A percentile compares a stretch with the other conserved stretches of the same genome.
Evolutionary conservation across 2,888 invertebrate genomes (phyloP).

Genomic region (Drosophila demipolita): DNA sequence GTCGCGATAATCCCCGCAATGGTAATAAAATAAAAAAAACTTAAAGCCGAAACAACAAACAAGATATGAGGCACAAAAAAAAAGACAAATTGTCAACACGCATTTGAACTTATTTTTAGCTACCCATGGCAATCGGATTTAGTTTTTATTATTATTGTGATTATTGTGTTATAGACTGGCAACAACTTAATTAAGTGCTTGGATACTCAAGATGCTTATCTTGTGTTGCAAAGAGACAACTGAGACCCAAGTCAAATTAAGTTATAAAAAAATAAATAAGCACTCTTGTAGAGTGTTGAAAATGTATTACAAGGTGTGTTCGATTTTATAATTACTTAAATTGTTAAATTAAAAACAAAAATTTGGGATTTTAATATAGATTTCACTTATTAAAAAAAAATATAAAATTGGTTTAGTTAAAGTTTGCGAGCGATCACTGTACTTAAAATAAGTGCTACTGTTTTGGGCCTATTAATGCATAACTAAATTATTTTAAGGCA

Average conservation of each 20-base stretch:
- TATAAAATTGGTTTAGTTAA: no score
- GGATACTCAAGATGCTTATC: conserved; percentile 48
- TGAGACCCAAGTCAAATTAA: conserved; percentile 11
- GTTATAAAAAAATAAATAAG: background rate
- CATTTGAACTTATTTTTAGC: conserved; percentile 78
- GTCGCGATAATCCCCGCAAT: conserved; percentile 76
- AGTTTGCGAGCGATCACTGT: conserved; percentile 2
- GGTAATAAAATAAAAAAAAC: conserved; percentile 58
- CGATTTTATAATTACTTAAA: background rate
- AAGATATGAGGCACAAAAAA: background rate
- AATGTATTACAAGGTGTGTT: background rate
- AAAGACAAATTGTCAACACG: conserved; percentile 73
- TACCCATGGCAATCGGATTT: conserved; percentile 65
- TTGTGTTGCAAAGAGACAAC: conserved; percentile 6
- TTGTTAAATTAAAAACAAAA: background rate
- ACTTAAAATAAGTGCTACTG: background rate
- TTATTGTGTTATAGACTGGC: conserved; percentile 43
- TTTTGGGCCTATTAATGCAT: conserved; percentile 1
- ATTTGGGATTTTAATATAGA: background rate
- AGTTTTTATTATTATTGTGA: conserved; percentile 42
- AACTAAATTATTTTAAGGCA: conserved; percentile 8
- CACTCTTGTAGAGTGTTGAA: background rate
- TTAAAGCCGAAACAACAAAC: conserved; percentile 19
- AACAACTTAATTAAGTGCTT: conserved; percentile 70
- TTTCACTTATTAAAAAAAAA: background rate